Conservation (phyloP, 2,888 invertebrate genomes). For the Nasonia oneida region DNA sequence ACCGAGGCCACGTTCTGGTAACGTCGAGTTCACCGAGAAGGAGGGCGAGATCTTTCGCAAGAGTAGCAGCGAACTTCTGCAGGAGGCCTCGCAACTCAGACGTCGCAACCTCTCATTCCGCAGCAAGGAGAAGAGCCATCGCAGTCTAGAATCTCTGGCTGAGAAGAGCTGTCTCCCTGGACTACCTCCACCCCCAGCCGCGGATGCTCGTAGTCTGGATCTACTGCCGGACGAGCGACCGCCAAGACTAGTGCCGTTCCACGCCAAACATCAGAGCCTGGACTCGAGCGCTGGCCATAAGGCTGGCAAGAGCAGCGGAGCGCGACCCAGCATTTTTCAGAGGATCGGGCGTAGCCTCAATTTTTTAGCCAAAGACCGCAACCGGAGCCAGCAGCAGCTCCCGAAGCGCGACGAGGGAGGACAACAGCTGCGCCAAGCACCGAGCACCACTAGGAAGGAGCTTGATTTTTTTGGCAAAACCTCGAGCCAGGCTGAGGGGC, state of each 20-base stretch:
- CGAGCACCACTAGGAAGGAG: constrained; percentile 56
- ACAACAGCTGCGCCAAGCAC: constrained; percentile 29
- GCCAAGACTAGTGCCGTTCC: constrained; percentile 62
- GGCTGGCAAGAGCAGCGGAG: not conserved
- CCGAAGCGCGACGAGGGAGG: constrained; percentile 63
- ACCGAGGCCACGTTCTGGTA: constrained; percentile 66
- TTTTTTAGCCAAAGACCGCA: constrained; percentile 72
- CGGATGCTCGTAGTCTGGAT: constrained; percentile 71
- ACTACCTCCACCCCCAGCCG: constrained; percentile 49
- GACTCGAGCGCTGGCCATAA: constrained; percentile 66
- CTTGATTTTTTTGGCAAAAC: constrained; percentile 56
- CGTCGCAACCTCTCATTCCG: constrained; percentile 70
- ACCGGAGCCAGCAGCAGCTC: constrained; percentile 64
- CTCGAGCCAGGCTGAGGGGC: constrained; percentile 43
- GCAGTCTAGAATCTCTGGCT: constrained; percentile 72
- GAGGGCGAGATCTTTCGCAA: constrained; percentile 73
- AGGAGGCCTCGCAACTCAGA: constrained; percentile 62
- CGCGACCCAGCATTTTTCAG: constrained; percentile 69
- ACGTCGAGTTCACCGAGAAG: constrained; percentile 71
- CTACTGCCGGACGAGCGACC: constrained; percentile 66
- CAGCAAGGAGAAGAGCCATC: constrained; percentile 67
- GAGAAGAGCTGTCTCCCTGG: constrained; percentile 64
- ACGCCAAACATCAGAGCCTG: constrained; percentile 70
- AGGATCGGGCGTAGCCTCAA: constrained; percentile 72
- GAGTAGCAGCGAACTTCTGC: constrained; percentile 68